Conservation (phyloP, 2,888 invertebrate genomes). For the Chloroclystis v-ata region DNA sequence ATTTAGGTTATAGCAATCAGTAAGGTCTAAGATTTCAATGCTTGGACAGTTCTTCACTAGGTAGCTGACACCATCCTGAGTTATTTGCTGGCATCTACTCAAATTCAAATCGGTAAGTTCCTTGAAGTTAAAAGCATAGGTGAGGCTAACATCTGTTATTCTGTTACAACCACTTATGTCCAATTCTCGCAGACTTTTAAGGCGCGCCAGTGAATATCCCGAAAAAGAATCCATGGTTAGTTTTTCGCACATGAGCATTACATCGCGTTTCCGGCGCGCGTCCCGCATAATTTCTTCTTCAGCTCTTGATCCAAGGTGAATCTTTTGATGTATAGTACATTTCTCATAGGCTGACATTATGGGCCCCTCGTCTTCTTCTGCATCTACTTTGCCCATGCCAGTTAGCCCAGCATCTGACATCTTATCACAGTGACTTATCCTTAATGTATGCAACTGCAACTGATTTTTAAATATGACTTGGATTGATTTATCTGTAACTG, state of each 20-base stretch:
- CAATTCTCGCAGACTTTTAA: constrained; percentile 76
- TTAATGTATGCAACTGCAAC: constrained; percentile 76
- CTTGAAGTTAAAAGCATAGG: constrained; percentile 81
- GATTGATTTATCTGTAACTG: constrained; percentile 83
- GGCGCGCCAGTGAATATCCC: constrained; percentile 74
- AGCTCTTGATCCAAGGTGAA: constrained; percentile 81
- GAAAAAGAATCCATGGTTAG: constrained; percentile 56
- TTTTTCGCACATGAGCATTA: constrained; percentile 80
- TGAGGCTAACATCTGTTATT: constrained; percentile 84
- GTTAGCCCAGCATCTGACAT: constrained; percentile 85
- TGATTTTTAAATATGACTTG: constrained; percentile 83
- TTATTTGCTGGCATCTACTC: constrained; percentile 84
- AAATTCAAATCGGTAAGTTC: constrained; percentile 81
- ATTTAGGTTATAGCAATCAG: constrained; percentile 82
- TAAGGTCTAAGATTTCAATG: constrained; percentile 82
- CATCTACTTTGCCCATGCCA: constrained; percentile 77
- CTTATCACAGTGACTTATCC: constrained; percentile 82
- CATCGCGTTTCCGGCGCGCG: constrained; percentile 80
- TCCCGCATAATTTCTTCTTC: constrained; percentile 84
- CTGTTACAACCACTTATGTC: constrained; percentile 83
- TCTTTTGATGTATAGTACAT: constrained; percentile 48
- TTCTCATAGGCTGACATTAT: constrained; percentile 55
- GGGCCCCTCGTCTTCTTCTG: constrained; percentile 49
- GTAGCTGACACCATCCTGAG: constrained; percentile 80
- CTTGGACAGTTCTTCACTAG: constrained; percentile 83